These are phyloP conservation scores for Hermetia illucens DNA, from an alignment of 1,140 invertebrate genomes.

Conservation along the genomic window DNA sequence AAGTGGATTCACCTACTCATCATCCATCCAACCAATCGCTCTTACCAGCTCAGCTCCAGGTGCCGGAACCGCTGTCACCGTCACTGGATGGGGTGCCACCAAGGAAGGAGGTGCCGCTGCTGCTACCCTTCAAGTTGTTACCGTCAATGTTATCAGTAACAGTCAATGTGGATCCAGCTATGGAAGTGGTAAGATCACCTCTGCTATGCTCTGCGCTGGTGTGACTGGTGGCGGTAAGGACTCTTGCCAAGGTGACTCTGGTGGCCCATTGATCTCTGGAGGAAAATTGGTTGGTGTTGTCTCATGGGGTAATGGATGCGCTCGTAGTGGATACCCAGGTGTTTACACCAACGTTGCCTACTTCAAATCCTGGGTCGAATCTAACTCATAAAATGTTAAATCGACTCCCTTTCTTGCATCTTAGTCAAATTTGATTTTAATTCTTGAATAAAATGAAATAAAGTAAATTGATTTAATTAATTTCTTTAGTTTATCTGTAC, in stretches of 20 bases:
- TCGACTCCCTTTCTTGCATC: no score
- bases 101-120: not conserved
- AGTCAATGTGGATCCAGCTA: not conserved
- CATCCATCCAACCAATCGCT: not conserved
- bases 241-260: slow-evolving; percentile 39
- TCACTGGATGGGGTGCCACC: slow-evolving; percentile 5
- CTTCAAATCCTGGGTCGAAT: slow-evolving; percentile 22
- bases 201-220: not conserved
- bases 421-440: no score
- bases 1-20: not conserved
- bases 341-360: slow-evolving; percentile 27
- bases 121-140: slow-evolving; percentile 3
- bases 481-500: no score
- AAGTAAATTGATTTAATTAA: no score
- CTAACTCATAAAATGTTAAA: no score
- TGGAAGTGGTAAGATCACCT: not conserved
- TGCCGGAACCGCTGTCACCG: not conserved
- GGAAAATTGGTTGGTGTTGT: slow-evolving; percentile 32
- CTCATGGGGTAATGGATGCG: slow-evolving; percentile 36
- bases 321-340: slow-evolving; percentile 35
- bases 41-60: not conserved
- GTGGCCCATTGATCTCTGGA: slow-evolving; percentile 12
- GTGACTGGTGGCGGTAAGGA: not conserved
- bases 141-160: slow-evolving; percentile 2
- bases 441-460: no score